Evolutionary conservation across 2,888 invertebrate genomes (phyloP), one percentile per base, ranked within the genome.

Genomic region (Chrysotoxum bicinctum): DNA sequence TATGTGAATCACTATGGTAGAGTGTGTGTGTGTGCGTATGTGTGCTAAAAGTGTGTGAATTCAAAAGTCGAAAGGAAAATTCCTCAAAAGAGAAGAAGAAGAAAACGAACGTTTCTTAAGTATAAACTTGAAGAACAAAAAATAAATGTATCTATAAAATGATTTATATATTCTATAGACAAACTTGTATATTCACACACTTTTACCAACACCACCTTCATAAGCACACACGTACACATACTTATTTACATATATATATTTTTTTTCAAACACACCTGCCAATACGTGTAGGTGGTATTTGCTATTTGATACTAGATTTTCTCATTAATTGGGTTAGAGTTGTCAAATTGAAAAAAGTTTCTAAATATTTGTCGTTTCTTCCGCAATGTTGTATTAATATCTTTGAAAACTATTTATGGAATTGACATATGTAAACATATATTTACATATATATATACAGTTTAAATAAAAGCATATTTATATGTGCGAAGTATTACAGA

Each of bases 21-120:
- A 40, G 45, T 68, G 76, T 72, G 80, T 73, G 54, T 52, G 56
- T 68, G 43, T 45, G 54, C 10, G 45, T 21, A 9, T 70, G 58
- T 73, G 62, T 26, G 26, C 37, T 26, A 14, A 62, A 73, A 80
- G 86, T 84, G 84, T 79, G 58, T 78, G 78, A 64, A 79, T 84
- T 87, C 88, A 88, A 35, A 74, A 68, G 73, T 73, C 52, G 37
- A 70, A 77, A 64, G 66, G 35, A 74, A 76, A 75, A 79, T 70
- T 72, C 37, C 48, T 62, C 40, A 60, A 19, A 60, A 69, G 23
- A 40, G 30, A 73, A 37, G 32, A 48, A 58, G 48, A 60, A 73
- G 30, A 48, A 58, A 40, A 60, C 68, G 30, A 52, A 69, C 16
- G 19, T n/a, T 45, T 75, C 16, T 74, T 69, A 78, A 78, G 78